Base-by-base conservation (phyloP, 2,113 vertebrate species). In the Vidua chalybeata region DNA sequence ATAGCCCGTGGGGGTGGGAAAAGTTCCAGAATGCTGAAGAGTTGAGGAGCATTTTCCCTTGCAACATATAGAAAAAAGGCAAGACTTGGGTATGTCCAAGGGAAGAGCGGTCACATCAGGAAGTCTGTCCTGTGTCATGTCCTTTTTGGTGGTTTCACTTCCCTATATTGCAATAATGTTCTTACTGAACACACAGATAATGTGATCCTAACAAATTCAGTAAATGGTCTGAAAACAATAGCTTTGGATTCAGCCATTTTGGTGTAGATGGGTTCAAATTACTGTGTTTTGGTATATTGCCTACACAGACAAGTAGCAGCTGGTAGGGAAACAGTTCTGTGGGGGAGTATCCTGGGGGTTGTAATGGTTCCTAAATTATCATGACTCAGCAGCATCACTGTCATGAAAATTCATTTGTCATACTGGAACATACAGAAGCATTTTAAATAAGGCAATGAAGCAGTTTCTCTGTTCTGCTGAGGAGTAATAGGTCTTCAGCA, bases 361-460 rank as follows among this genome's bases (percentile, higher is more conserved):
- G 59, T 76, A 73, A 89, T 88, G 55, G 59, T 86, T 93, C 85
- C 90, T 84, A 69, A 93, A 74, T 92, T 80, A 39, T 66, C 5
- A 0, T 94, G 90, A 94, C 61, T 96, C 92, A 93, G 92, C 94
- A 86, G 35, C 72, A 67, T 88, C 31, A 17, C 83, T 86, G 63
- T 80, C 66, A 46, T 16, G 59, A 92, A 93, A 66, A 74, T 86
- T 77, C 43, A 35, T 15, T 95, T 93, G 81, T 87, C 74, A 61
- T 83, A 87, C 64, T 94, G 79, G 71, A 90, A 86, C 19, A 33
- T 79, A 26, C 11, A 85, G 90, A 61, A 90, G 27, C 37, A 19
- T 66, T 76, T 48, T 48, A 77, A 92, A 66, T 31, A 37, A 79
- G n/a, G 35, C 59, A 82, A 5, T n/a, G 35, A 80, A 80, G 30